These are phyloP conservation scores for Agapornis roseicollis DNA, from an alignment of 2,113 vertebrate genomes.

Conservation along the genomic window DNA sequence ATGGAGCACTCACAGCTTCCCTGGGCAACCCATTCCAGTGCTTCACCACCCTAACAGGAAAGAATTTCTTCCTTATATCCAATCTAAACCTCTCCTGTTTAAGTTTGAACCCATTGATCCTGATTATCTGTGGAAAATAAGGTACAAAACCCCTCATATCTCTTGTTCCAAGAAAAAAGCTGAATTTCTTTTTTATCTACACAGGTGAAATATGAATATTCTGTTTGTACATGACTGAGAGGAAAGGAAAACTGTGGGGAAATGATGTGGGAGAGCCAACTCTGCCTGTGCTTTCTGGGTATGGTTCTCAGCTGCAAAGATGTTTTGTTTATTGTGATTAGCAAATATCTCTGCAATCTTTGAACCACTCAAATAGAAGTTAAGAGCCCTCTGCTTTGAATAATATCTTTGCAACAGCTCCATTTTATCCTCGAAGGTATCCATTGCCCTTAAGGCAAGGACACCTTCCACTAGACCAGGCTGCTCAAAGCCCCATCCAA, in stretches of 20 bases:
- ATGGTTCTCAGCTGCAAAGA: neutral
- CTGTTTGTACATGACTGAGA: neutral
- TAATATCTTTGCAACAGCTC: neutral
- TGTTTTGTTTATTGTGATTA: neutral
- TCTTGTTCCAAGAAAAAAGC: neutral
- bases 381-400: neutral
- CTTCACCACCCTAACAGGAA: too few relatives aligned
- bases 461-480: neutral
- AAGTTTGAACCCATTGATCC: too few relatives aligned
- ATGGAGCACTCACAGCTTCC: too few relatives aligned
- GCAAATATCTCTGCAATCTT: neutral
- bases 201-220: neutral
- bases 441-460: neutral
- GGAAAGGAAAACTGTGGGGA: neutral
- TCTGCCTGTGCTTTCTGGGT: neutral
- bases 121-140: neutral
- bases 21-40: too few relatives aligned
- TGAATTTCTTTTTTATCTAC: neutral
- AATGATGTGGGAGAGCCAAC: accelerated
- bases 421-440: neutral
- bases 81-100: too few relatives aligned
- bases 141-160: accelerated
- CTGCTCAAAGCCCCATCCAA: neutral
- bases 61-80: too few relatives aligned
- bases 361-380: neutral